Evolutionary conservation across 1,140 invertebrate species (phyloP).

Genomic region (Elysia chlorotica): DNA sequence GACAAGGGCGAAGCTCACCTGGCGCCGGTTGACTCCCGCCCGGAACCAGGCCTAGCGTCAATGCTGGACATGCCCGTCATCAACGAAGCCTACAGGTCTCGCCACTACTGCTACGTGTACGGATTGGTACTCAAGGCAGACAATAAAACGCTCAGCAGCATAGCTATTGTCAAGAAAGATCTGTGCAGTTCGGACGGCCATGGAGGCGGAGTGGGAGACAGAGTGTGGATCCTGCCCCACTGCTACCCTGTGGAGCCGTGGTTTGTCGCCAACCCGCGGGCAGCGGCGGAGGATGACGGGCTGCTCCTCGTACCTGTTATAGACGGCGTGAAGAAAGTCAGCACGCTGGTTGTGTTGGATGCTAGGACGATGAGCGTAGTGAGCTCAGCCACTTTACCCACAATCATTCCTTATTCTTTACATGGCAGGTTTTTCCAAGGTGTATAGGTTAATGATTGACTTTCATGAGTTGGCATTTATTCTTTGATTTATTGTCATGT

Average conservation of each 20-base stretch:
- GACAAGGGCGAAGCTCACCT: constrained; percentile 11
- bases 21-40: not conserved
- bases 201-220: constrained; percentile 28
- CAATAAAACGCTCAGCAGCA: constrained; percentile 32
- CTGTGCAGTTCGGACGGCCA: no score
- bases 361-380: constrained; percentile 39
- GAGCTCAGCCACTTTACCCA: constrained; percentile 39
- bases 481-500: no score
- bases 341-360: constrained; percentile 47
- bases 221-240: constrained; percentile 29
- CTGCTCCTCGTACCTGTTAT: constrained; percentile 44
- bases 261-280: constrained; percentile 42
- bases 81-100: constrained; percentile 46
- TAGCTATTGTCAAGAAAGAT: constrained; percentile 54
- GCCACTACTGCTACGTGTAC: constrained; percentile 50
- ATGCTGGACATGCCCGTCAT: constrained; percentile 53
- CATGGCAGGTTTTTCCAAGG: constrained; percentile 52
- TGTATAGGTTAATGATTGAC: no score
- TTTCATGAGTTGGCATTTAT: no score
- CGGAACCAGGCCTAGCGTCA: constrained; percentile 20
- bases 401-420: constrained; percentile 45
- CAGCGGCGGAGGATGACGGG: constrained; percentile 48
- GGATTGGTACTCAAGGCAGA: constrained; percentile 49
- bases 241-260: constrained; percentile 51
- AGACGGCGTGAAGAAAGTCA: constrained; percentile 33